Percentiles rank a stretch among this genome's conserved stretches.
phyloP scores from a whole-genome alignment of 2,797 vertebrate genomes.

The Eleutherodactylus coqui region DNA sequence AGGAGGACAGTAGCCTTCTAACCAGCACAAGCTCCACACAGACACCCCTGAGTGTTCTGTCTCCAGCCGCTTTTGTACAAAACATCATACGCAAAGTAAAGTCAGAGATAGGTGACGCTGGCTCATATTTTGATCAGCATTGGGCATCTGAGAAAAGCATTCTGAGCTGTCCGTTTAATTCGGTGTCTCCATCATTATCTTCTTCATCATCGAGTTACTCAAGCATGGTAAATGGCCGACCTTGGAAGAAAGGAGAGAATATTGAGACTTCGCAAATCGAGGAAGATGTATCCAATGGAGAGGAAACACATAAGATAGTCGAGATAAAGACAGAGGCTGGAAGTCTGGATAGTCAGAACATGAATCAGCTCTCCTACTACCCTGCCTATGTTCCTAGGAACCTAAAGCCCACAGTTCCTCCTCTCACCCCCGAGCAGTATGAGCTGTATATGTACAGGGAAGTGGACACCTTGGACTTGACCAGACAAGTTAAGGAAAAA shows the following conservation, averaged over 20 bases:
- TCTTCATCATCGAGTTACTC: conserved; percentile 89
- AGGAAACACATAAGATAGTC: conserved; percentile 78
- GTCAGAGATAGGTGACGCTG: conserved; percentile 92
- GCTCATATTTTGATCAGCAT: conserved; percentile 95
- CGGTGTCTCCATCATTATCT: conserved; percentile 91
- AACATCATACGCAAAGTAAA: conserved; percentile 98
- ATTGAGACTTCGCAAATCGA: conserved; percentile 77
- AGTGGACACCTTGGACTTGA: conserved; percentile 96
- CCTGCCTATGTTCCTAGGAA: conserved; percentile 89
- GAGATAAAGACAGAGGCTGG: conserved; percentile 87
- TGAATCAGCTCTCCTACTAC: conserved; percentile 85
- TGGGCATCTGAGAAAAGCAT: conserved; percentile 90
- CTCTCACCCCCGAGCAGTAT: conserved; percentile 95
- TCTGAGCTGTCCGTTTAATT: conserved; percentile 82
- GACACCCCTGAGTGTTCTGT: conserved; percentile 86
- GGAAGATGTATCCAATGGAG: conserved; percentile 79
- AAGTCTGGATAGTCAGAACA: conserved; percentile 71
- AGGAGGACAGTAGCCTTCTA: conserved; percentile 82
- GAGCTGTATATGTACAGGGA: conserved; percentile 99
- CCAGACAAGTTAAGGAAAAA: conserved; percentile 98
- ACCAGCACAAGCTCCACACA: conserved; percentile 75
- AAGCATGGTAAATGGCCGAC: conserved; percentile 78
- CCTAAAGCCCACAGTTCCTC: conserved; percentile 93
- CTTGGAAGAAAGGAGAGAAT: conserved; percentile 79
- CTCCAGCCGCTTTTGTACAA: conserved; percentile 94